Percentiles rank a stretch among this genome's conserved stretches.
These are phyloP conservation scores for Pseudorasbora parva DNA, from an alignment of 2,113 vertebrate species.

Conservation along the genomic window DNA sequence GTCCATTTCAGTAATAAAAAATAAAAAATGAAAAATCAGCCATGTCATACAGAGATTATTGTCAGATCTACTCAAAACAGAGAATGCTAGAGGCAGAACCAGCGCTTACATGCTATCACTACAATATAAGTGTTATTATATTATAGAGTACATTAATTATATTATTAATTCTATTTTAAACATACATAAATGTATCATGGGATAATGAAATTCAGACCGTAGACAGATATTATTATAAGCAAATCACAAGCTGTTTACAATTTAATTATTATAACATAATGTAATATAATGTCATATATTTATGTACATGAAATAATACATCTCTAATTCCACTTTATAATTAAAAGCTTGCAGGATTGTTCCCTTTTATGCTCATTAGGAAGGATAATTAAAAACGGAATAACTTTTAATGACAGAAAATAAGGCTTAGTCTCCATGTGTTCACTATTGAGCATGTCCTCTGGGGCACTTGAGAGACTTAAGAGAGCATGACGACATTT, in stretches of 20 bases:
- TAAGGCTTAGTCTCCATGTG: background rate
- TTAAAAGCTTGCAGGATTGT: background rate
- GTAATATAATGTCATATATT: background rate
- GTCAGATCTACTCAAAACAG: slow-evolving; percentile 12
- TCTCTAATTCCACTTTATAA: background rate
- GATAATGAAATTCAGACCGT: background rate
- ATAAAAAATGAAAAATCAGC: too few relatives aligned
- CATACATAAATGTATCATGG: background rate
- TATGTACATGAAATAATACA: background rate
- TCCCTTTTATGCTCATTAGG: background rate
- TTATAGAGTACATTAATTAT: background rate
- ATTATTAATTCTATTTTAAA: background rate
- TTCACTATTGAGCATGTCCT: background rate
- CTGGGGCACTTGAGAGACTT: background rate
- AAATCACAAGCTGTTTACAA: background rate
- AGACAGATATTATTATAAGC: background rate
- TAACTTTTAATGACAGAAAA: slow-evolving; percentile 11
- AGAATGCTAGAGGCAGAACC: background rate
- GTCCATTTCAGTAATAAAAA: slow-evolving; percentile 49
- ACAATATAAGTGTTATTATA: background rate
- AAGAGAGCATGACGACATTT: slow-evolving; percentile 6
- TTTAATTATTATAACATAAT: background rate
- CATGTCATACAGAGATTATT: slow-evolving; percentile 35
- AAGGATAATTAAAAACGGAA: background rate
- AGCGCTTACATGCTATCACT: background rate